Conservation (phyloP, 2,113 vertebrate genomes). For the Neoarius graeffei region DNA sequence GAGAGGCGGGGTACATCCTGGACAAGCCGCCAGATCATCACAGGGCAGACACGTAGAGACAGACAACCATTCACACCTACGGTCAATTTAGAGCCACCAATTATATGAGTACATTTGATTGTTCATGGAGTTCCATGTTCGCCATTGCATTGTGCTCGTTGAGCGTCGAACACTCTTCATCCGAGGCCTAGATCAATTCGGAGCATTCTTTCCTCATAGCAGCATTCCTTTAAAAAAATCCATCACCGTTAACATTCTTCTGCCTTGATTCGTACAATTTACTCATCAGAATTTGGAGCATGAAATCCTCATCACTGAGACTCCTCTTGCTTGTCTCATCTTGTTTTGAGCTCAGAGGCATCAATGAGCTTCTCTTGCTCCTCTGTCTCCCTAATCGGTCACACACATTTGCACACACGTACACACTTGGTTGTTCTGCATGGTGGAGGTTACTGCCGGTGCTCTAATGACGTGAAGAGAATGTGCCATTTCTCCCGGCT, state of each 20-base stretch:
- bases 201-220: background rate
- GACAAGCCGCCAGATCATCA: too few species aligned
- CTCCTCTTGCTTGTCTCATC: slow-evolving; percentile 10
- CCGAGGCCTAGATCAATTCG: too few species aligned
- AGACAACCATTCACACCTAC: too few species aligned
- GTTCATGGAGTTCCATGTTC: slow-evolving; percentile 19
- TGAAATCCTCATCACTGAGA: slow-evolving; percentile 1
- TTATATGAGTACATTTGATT: slow-evolving; percentile 32
- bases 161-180: background rate
- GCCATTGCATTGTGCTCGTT: background rate
- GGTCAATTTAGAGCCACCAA: too few species aligned
- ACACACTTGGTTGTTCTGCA: background rate
- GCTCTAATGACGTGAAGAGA: slow-evolving; percentile 41
- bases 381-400: background rate
- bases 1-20: too few species aligned
- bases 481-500: slow-evolving; percentile 17
- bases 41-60: too few species aligned
- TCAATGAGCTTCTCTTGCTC: slow-evolving; percentile 24
- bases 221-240: background rate
- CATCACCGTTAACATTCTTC: background rate
- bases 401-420: background rate
- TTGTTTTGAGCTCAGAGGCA: slow-evolving; percentile 23
- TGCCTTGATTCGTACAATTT: background rate
- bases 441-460: slow-evolving; percentile 1
- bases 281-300: slow-evolving; percentile 18